Evolutionary conservation across 1,140 invertebrate species (phyloP).

Genomic region (Eufriesea mexicana): DNA sequence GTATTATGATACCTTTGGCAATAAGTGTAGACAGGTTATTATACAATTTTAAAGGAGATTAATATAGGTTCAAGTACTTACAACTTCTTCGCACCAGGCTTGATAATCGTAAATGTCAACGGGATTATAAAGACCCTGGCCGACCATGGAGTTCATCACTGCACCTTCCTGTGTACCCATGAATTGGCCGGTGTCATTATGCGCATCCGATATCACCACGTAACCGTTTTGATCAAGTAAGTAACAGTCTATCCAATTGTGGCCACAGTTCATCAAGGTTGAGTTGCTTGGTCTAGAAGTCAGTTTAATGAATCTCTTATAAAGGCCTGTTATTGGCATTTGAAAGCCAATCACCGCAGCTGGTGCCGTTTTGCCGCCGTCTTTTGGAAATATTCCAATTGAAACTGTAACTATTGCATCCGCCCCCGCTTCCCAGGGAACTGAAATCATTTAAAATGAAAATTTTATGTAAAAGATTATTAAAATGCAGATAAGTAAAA

Average conservation of each 20-base stretch:
- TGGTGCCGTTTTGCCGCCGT: conserved; percentile 89
- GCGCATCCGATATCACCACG: conserved; percentile 89
- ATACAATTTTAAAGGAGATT: not conserved
- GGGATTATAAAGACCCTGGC: conserved; percentile 88
- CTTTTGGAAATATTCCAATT: conserved; percentile 92
- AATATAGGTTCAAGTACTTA: conserved; percentile 60
- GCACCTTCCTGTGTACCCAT: conserved; percentile 92
- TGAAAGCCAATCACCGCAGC: conserved; percentile 94
- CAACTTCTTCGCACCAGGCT: conserved; percentile 86
- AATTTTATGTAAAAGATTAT: not conserved
- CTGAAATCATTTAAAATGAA: conserved; percentile 81
- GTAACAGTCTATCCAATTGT: conserved; percentile 88
- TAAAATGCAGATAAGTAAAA: too few species aligned
- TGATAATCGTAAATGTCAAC: conserved; percentile 94
- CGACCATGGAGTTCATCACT: conserved; percentile 90
- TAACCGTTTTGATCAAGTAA: conserved; percentile 95
- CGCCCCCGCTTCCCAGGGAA: conserved; percentile 87
- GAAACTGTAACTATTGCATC: conserved; percentile 88
- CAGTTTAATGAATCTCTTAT: conserved; percentile 87
- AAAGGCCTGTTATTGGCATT: conserved; percentile 87
- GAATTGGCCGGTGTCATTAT: conserved; percentile 89
- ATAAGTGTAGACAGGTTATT: too few species aligned
- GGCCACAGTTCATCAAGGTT: conserved; percentile 79
- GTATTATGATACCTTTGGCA: too few species aligned
- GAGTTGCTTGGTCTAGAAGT: conserved; percentile 81